Base-by-base conservation (phyloP, 2,113 vertebrate species). In the Sylvietta virens region DNA sequence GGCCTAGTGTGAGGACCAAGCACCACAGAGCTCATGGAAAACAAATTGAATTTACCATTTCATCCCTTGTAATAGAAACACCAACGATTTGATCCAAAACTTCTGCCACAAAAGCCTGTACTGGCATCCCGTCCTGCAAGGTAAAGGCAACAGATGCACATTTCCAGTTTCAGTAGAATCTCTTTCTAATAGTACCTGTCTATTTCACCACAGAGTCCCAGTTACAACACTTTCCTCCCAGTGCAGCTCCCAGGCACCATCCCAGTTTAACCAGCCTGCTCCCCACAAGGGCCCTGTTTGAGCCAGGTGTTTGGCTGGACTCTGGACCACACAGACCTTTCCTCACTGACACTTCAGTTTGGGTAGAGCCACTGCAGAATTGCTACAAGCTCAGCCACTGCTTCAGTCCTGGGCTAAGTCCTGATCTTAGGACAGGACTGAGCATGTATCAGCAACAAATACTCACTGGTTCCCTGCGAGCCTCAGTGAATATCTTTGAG, bases 71-170 rank as follows among this genome's bases (percentile, higher is more conserved):
- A 85, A 99, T 95, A 58, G 98, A 86, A 39, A 99, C 44, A 18
- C 99, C 99, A 35, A 98, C 98, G 3, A 99, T 94, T 91, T 98
- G 98, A 45, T 94, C 44, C 33, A 97, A 82, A 88, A 98, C 98
- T 96, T 98, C 97, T 30, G 98, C 98, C 71, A 99, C 92, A 33
- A 99, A 99, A 69, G 97, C 98, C 95, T 98, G 98, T 53, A 99
- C 73, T 35, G 94, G 94, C 24, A 97, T 98, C 28, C 98, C 98
- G 20, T 98, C 98, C 99, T 99, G 97, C 47, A 94, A 97, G 78
- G 53, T 45, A 97, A 96, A 88, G 76, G 44, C 53, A 88, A 83
- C 44, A 90, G 13, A 65, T 7, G 31, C 24, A 84, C 2, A 17
- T 54, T 53, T 77, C 35, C 15, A 24, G 11, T 30, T 60, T 67